Evolutionary conservation across 2,797 vertebrate genomes (phyloP).

Genomic region (Lepidocolaptes lacrymiger): DNA sequence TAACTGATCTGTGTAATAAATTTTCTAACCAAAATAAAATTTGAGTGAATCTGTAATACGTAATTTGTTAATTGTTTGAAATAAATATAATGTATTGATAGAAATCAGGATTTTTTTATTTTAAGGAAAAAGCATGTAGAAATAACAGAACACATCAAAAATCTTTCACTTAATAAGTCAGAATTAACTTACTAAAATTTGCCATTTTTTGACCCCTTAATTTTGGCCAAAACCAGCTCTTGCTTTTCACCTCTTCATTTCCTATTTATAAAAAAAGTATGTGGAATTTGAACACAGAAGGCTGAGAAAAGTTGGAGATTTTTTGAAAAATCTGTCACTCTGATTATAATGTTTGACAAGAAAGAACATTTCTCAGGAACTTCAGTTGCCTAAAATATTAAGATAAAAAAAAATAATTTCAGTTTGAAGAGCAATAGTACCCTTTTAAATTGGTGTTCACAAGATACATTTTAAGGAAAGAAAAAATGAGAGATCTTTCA

Average conservation of each 20-base stretch:
- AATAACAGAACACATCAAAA: background rate
- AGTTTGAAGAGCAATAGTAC: background rate
- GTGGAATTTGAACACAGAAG: background rate
- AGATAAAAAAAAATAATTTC: background rate
- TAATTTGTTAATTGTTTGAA: background rate
- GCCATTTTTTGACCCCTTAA: background rate
- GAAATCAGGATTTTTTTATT: background rate
- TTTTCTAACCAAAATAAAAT: background rate
- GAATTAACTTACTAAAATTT: background rate
- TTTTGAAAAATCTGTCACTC: background rate
- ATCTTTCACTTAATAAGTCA: background rate
- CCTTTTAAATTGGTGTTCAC: background rate
- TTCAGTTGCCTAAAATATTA: background rate
- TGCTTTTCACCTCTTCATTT: background rate
- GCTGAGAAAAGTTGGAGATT: background rate
- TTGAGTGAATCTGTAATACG: background rate
- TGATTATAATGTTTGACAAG: background rate
- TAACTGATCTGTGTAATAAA: background rate
- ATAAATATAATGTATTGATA: background rate
- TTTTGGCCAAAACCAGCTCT: background rate
- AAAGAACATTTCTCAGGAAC: background rate
- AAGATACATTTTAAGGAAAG: background rate
- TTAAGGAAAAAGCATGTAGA: rapidly evolving
- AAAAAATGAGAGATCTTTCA: background rate
- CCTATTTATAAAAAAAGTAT: background rate